Evolutionary conservation across 2,797 vertebrate genomes (phyloP), one percentile per base, ranked within the genome.

Genomic region (Valencia hispanica): DNA sequence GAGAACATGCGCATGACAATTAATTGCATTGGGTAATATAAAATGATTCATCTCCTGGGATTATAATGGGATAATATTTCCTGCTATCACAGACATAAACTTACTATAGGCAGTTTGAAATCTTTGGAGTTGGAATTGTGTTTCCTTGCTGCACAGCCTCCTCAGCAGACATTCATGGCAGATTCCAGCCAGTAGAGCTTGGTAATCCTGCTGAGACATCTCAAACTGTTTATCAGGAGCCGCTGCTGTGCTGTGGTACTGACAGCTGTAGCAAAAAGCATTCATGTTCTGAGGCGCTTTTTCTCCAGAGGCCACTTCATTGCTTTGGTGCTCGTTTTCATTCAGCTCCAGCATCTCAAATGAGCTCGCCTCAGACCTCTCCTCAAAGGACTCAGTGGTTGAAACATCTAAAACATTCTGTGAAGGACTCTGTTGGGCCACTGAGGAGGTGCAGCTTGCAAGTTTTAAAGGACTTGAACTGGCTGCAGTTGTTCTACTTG

Each of bases 141-240:
- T 95, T 0, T 93, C 93, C 14, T 94, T 83, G 69, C 83, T 89
- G 66, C 97, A 88, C 75, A 99, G 79, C 79, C 97, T 95, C 70
- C 84, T 89, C 75, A 97, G 75, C 30, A 99, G 94, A 95, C 98
- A 99, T 0, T 90, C 77, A 2, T 96, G 95, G 27, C 94, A 96
- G 71, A 97, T 96, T 20, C 97, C 97, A 5, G 96, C 95, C 73
- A 99, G 88, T 1, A 99, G 95, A 7, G 93, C 92, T 66, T 72
- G 76, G 85, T 97, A 96, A 88, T 99, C 97, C 1, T 88, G 84
- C 9, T 92, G 90, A 6, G 90, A 93, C 88, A 99, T 91, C 43
- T 88, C 51, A 6, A 95, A 93, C 61, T 91, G 80, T 81, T 77
- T 0, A 86, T 78, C n/a, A 61, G 86, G 48, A 84, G 39, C 73